Evolutionary conservation across 2,113 vertebrate species (phyloP).

Genomic region (Lates calcarifer): DNA sequence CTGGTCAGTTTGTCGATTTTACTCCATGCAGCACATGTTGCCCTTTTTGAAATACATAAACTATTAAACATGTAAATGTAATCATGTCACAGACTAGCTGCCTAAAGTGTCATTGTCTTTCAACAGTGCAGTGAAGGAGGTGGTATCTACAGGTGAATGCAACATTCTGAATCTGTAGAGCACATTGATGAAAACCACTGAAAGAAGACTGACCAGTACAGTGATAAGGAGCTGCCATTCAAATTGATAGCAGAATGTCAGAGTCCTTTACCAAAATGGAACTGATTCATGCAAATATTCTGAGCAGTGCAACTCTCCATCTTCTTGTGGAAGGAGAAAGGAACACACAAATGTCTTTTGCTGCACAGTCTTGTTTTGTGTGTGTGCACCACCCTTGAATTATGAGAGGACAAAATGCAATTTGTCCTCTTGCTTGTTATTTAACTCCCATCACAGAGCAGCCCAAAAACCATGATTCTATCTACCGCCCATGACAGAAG

Average conservation of each 20-base stretch:
- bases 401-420: background rate
- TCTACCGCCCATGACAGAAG: background rate
- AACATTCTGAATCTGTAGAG: background rate
- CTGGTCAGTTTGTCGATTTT: background rate
- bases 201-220: background rate
- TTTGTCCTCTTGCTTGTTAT: conserved; percentile 9
- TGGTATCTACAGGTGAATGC: background rate
- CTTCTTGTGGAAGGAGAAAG: background rate
- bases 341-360: background rate
- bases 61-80: no score
- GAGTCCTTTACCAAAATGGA: background rate
- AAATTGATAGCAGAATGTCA: no score
- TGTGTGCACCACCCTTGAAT: background rate
- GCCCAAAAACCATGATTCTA: background rate
- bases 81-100: no score
- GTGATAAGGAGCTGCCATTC: conserved; percentile 16
- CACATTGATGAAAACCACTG: conserved; percentile 14
- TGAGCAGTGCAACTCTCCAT: no score
- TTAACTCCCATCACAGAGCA: background rate
- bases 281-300: background rate
- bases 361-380: background rate
- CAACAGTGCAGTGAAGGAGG: background rate
- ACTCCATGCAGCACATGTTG: background rate
- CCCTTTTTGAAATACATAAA: no score
- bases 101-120: background rate